phyloP scores from a whole-genome alignment of 2,797 vertebrate genomes.

The Anguilla marmorata region DNA sequence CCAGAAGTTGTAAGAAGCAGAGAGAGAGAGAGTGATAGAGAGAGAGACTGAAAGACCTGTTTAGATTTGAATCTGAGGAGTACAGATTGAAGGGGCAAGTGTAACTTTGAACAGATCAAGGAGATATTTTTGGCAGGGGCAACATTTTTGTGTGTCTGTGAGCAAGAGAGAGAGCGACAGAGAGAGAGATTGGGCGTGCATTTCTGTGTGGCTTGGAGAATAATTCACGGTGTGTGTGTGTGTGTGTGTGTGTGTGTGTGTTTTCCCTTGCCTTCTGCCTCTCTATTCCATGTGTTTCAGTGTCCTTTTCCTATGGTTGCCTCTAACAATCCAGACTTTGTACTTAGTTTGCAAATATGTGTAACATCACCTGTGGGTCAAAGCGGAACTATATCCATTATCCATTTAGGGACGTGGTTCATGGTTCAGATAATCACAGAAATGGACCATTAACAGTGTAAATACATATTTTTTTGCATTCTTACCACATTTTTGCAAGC shows the following conservation, averaged over 20 bases:
- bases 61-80: conserved; percentile 25
- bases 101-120: background rate
- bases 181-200: conserved; percentile 23
- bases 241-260: background rate
- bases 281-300: background rate
- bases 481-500: background rate
- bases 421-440: background rate
- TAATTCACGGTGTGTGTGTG: background rate
- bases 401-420: background rate
- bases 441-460: background rate
- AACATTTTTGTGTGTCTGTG: conserved; percentile 23
- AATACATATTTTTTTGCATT: background rate
- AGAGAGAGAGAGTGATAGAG: conserved; percentile 32
- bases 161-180: conserved; percentile 37
- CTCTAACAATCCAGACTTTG: background rate
- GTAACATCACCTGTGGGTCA: background rate
- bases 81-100: background rate
- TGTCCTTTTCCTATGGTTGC: background rate
- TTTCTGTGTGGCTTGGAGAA: background rate
- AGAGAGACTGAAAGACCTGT: background rate
- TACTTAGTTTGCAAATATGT: background rate
- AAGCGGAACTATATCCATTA: background rate
- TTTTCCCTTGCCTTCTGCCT: background rate
- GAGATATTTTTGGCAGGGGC: background rate
- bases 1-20: conserved; percentile 64